These are phyloP conservation scores for Ditula angustiorana DNA, from an alignment of 2,888 invertebrate genomes.

Conservation along the genomic window DNA sequence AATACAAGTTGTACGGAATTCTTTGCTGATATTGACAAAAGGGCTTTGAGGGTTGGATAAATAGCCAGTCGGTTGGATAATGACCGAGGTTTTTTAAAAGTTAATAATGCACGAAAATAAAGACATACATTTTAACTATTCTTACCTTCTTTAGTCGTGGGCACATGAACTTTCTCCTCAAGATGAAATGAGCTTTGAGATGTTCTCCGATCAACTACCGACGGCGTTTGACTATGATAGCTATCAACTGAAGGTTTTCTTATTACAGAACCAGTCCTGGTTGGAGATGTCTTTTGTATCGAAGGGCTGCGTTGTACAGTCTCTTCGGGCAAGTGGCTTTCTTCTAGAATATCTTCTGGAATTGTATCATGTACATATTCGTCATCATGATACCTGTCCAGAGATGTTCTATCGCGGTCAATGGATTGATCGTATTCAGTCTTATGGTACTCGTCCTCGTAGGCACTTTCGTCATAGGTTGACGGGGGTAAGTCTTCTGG, in stretches of 20 bases:
- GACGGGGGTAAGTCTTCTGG: conserved; percentile 75
- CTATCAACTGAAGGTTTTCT: conserved; percentile 80
- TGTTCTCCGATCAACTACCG: conserved; percentile 75
- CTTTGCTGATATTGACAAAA: too few relatives aligned
- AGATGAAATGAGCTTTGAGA: conserved; percentile 82
- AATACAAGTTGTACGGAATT: too few relatives aligned
- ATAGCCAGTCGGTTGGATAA: too few relatives aligned
- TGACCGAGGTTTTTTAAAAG: too few relatives aligned
- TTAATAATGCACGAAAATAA: neutral
- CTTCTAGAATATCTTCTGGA: conserved; percentile 67
- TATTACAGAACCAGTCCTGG: conserved; percentile 64
- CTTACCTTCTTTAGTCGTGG: conserved; percentile 76
- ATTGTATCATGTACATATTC: conserved; percentile 73
- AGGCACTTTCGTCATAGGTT: conserved; percentile 83
- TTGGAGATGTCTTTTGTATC: conserved; percentile 76
- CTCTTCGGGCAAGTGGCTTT: conserved; percentile 69
- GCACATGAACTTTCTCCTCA: conserved; percentile 82
- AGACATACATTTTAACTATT: neutral
- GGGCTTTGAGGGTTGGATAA: too few relatives aligned
- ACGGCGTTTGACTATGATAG: conserved; percentile 78
- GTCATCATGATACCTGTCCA: conserved; percentile 78
- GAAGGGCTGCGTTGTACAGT: conserved; percentile 53
- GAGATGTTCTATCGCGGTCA: conserved; percentile 73
- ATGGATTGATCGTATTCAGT: conserved; percentile 79
- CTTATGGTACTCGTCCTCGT: conserved; percentile 83